These are phyloP conservation scores for Plecturocebus donacophilus DNA, from an alignment of 2,113 vertebrate species.

Conservation along the genomic window DNA sequence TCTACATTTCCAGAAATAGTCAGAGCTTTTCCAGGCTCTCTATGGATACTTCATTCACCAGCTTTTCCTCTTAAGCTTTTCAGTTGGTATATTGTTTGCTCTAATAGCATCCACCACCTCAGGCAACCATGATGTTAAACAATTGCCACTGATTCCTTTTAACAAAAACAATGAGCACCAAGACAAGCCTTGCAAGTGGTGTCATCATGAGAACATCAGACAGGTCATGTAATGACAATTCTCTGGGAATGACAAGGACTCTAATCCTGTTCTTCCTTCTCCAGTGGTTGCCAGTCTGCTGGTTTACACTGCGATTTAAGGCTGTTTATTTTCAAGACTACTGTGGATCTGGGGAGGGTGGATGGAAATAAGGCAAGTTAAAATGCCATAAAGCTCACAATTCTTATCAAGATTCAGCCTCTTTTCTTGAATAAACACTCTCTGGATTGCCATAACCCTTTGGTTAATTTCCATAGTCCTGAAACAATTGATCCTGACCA, in stretches of 20 bases:
- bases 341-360: neutral
- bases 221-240: conserved; percentile 3
- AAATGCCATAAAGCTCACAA: neutral
- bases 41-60: neutral
- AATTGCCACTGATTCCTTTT: conserved; percentile 17
- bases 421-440: conserved; percentile 11
- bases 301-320: neutral
- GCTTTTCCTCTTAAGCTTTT: conserved; percentile 6
- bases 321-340: conserved; percentile 1
- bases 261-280: neutral
- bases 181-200: neutral
- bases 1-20: neutral
- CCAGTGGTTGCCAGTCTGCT: neutral
- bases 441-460: neutral
- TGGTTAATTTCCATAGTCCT: conserved; percentile 2
- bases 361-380: neutral
- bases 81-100: neutral
- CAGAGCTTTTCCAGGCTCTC: neutral
- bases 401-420: neutral
- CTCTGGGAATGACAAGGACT: neutral
- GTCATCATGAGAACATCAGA: neutral
- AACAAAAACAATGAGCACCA: neutral
- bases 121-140: neutral
- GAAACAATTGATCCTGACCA: neutral
- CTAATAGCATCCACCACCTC: neutral